Conservation (phyloP, 2,113 vertebrate genomes). For the Physeter macrocephalus region DNA sequence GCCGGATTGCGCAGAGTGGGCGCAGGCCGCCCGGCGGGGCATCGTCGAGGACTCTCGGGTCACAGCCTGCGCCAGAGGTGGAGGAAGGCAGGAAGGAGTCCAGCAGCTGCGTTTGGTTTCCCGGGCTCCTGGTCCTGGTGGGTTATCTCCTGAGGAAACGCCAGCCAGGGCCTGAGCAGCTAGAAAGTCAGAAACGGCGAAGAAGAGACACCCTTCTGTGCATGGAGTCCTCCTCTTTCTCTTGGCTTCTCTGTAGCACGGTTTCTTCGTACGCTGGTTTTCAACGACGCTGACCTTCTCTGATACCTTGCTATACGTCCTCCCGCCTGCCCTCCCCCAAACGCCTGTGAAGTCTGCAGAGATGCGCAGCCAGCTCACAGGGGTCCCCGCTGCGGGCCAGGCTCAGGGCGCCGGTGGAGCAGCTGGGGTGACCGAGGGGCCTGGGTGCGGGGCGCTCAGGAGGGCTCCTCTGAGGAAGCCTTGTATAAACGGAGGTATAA, state of each 20-base stretch:
- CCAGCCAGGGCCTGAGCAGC: neutral
- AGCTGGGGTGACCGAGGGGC: neutral
- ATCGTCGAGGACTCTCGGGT: neutral
- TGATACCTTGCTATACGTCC: rapidly evolving
- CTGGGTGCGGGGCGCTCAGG: neutral
- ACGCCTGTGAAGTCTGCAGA: neutral
- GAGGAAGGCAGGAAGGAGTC: neutral
- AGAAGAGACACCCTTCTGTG: neutral
- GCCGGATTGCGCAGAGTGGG: neutral
- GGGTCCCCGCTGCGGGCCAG: neutral
- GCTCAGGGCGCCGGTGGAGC: no score
- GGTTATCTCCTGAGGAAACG: neutral
- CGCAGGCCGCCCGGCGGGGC: no score
- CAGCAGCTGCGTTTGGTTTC: neutral
- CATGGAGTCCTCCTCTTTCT: neutral
- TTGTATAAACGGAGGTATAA: neutral
- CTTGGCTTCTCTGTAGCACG: neutral
- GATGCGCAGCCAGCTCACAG: rapidly evolving
- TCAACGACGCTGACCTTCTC: neutral
- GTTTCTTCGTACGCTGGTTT: neutral
- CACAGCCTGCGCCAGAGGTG: neutral
- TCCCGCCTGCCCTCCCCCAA: neutral
- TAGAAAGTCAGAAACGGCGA: rapidly evolving
- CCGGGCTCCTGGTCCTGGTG: neutral
- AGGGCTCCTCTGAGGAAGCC: neutral